Base-by-base conservation (phyloP, 2,888 invertebrate genomes). In the Acleris emargana region DNA sequence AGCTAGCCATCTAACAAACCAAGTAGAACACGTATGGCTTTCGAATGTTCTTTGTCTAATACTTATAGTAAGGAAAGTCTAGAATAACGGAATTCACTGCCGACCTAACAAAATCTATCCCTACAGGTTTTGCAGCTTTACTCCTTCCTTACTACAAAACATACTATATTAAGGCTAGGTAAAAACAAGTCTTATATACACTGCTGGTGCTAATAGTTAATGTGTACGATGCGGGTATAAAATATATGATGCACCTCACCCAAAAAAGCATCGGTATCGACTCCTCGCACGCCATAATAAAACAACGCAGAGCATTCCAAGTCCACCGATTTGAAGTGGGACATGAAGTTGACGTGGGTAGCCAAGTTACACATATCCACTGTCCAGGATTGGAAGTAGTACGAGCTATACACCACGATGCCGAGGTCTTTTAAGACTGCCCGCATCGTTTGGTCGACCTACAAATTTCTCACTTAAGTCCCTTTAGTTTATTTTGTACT, bases 261-360 rank as follows among this genome's bases (percentile, higher is more conserved):
- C 66, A 87, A 76, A 71, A 91, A 93, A 9, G 91, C 89, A 59
- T 86, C 81, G 58, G 81, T 78, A 66, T 87, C 81, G 4, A 95
- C 88, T 0, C 89, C 90, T 67, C 89, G 89, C 53, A 72, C 81
- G 1, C 92, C 90, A 72, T 94, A 95, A 72, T 93, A 93, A 70
- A 95, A 93, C 61, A 95, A 82, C 0, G 91, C 94, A 17, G 91
- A 77, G 70, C 95, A 95, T 4, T 89, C 80, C 0, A 95, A 63
- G 0, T 81, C 82, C 9, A 93, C 69, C 57, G 84, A 76, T 42
- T 88, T 78, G 43, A 84, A 85, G 38, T 91, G 80, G 0, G 94
- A 93, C 50, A 94, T 82, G 63, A 95, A 93, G 22, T 88, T 87
- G 0, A 93, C 88, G 11, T 82, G 81, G 0, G 79, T 86, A 3